phyloP scores from a whole-genome alignment of 2,888 invertebrate genomes.

The Drosophila eohydei region DNA sequence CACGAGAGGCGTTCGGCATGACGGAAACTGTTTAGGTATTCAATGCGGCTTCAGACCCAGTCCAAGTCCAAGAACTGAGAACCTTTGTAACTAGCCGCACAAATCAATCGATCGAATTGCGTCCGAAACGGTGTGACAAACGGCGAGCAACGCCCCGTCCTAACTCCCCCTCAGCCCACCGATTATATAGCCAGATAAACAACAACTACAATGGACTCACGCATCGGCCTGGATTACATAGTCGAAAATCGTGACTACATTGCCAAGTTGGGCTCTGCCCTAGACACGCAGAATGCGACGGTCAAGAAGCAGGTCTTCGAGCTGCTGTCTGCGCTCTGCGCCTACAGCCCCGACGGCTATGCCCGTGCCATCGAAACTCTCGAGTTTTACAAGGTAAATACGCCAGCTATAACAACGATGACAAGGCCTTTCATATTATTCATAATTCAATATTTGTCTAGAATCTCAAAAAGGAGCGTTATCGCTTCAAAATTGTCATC shows the following conservation, averaged over 20 bases:
- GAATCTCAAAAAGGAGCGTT: slow-evolving; percentile 94
- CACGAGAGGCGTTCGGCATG: slow-evolving; percentile 68
- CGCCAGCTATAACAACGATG: background rate
- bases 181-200: slow-evolving; percentile 13
- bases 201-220: slow-evolving; percentile 91
- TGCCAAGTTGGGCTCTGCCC: slow-evolving; percentile 95
- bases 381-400: slow-evolving; percentile 94
- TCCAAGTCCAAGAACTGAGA: slow-evolving; percentile 53
- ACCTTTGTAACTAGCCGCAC: slow-evolving; percentile 64
- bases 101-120: slow-evolving; percentile 60
- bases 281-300: slow-evolving; percentile 94
- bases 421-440: background rate
- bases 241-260: slow-evolving; percentile 97
- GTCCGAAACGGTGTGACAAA: slow-evolving; percentile 49
- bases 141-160: slow-evolving; percentile 8
- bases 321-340: slow-evolving; percentile 96
- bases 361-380: slow-evolving; percentile 94
- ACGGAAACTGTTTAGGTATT: slow-evolving; percentile 69
- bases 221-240: slow-evolving; percentile 96
- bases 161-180: slow-evolving; percentile 26
- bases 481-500: slow-evolving; percentile 94
- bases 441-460: slow-evolving; percentile 82
- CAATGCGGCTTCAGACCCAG: slow-evolving; percentile 55
- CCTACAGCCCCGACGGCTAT: slow-evolving; percentile 96
- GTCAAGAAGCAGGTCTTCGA: slow-evolving; percentile 99